These are phyloP conservation scores for Grantiella picta DNA, from an alignment of 2,113 vertebrate genomes.

Conservation along the genomic window DNA sequence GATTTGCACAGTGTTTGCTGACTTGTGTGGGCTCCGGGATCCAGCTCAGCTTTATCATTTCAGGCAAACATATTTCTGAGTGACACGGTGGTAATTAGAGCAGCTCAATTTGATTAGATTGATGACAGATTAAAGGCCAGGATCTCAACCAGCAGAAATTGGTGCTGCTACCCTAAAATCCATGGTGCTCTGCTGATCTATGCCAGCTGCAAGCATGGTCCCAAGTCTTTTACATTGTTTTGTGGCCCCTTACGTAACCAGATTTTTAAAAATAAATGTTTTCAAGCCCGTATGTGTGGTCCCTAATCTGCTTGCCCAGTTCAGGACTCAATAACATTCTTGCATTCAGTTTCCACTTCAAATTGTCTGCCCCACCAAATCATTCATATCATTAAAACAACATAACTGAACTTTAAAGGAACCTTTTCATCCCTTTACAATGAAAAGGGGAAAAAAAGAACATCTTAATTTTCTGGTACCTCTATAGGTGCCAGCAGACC, in stretches of 20 bases:
- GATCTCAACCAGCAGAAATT: neutral
- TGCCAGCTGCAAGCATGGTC: neutral
- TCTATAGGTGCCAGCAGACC: neutral
- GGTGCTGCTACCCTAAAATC: neutral
- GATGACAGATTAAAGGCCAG: conserved; percentile 16
- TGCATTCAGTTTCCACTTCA: neutral
- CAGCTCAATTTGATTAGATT: conserved; percentile 10
- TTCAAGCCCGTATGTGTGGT: neutral
- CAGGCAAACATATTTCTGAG: conserved; percentile 46
- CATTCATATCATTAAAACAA: neutral
- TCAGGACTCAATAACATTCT: neutral
- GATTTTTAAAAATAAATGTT: neutral
- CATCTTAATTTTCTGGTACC: neutral
- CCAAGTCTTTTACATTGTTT: neutral
- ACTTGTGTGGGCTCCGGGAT: conserved; percentile 52
- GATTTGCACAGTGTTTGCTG: conserved; percentile 43
- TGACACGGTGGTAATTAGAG: conserved; percentile 28
- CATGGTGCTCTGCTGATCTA: neutral
- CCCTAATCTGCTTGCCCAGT: neutral
- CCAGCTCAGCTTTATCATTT: conserved; percentile 13
- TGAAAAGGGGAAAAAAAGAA: neutral
- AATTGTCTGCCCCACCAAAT: neutral
- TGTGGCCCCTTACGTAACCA: neutral
- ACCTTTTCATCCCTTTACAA: neutral
- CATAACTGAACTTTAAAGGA: neutral